phyloP scores from a whole-genome alignment of 2,797 vertebrate species.

The Falco berigora region DNA sequence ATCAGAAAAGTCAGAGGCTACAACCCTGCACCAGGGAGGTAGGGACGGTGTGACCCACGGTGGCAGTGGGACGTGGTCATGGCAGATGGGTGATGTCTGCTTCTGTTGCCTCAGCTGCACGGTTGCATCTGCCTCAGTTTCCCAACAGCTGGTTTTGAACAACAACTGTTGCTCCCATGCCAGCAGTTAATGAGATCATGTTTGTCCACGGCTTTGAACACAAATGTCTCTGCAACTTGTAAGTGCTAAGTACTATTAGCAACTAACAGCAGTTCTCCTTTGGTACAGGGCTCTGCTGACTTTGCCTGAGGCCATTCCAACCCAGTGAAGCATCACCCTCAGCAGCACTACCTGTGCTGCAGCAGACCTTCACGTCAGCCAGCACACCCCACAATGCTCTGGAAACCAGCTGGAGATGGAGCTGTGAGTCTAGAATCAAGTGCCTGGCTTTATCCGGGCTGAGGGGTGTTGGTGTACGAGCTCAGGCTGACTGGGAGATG shows the following conservation, averaged over 20 bases:
- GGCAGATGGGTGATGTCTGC: not conserved
- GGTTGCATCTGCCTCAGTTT: slow-evolving; percentile 11
- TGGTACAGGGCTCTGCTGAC: not conserved
- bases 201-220: not conserved
- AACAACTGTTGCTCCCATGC: not conserved
- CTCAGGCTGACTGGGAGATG: not conserved
- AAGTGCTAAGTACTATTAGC: slow-evolving; percentile 47
- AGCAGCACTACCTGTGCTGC: not conserved
- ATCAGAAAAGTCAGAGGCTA: not conserved
- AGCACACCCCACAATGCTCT: not conserved
- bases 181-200: not conserved
- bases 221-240: not conserved
- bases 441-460: not conserved
- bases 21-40: not conserved
- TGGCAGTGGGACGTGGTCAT: accelerated
- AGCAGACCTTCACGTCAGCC: not conserved
- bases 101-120: not conserved
- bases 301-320: slow-evolving; percentile 50
- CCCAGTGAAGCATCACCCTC: slow-evolving; percentile 20
- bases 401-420: not conserved
- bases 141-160: not conserved
- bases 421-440: not conserved
- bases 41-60: accelerated
- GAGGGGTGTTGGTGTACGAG: too few relatives aligned
- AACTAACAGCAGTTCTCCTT: slow-evolving; percentile 14